Evolutionary conservation across 2,888 invertebrate genomes (phyloP), one percentile per base, ranked within the genome.

Genomic region (Oscheius onirici): DNA sequence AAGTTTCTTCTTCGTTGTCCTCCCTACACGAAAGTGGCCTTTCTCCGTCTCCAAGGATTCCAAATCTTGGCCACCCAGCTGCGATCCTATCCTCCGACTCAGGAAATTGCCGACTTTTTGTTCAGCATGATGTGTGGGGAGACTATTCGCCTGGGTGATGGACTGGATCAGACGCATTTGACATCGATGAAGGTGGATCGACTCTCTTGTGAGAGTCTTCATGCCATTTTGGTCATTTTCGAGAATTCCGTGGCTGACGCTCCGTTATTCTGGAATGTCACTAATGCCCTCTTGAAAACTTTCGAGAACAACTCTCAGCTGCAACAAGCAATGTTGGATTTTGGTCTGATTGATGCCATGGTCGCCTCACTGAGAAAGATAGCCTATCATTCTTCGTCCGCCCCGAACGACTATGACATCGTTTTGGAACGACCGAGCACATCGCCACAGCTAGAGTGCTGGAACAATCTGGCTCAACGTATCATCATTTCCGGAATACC

Each of bases 81-180:
- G 15, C 65, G 76, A 34, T 73, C 74, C 15, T 69, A 76, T 26
- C 74, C 72, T 3, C 68, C 83, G 8, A 79, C 79, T 34, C 58
- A 71, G 44, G 63, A 61, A 22, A 79, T 83, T 11, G 81, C 80
- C 17, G 84, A 86, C 55, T 76, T 83, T 0, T 60, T 86, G 0
- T 86, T 86, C 58, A 82, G 83, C 3, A 79, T 86, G 34, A 63
- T 85, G 26, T 82, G 82, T 66, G 79, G 83, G 10, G 85, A 85
- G 58, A 78, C 81, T 40, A 79, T 86, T 3, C 78, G 76, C n/a
- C 60, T 86, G 15, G 73, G 75, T 8, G 79, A 85, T 24, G 86
- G 86, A 6, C 60, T 85, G 40, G 84, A 85, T 46, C 74, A 75
- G 10, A 71, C 70, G 0, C 84, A 83, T 72, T 51, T 86, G 22